Evolutionary conservation across 2,797 vertebrate species (phyloP).

Genomic region (Mormyrus proboscirostris): DNA sequence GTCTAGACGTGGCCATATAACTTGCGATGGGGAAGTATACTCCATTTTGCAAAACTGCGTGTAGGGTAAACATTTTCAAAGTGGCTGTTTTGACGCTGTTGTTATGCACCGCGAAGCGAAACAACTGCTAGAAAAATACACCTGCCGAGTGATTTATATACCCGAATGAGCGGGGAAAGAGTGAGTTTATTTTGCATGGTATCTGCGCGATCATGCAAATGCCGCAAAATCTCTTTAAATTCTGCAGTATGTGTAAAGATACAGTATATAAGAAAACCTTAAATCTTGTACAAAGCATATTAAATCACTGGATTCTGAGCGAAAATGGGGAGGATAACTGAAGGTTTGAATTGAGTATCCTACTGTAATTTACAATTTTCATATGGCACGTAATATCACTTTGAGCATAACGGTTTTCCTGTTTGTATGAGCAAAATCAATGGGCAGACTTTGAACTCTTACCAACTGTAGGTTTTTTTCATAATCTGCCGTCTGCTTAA

Average conservation of each 20-base stretch:
- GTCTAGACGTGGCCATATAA: neutral
- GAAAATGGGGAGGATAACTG: neutral
- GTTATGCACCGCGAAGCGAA: neutral
- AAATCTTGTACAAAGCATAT: neutral
- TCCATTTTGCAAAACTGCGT: neutral
- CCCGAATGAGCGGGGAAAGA: neutral
- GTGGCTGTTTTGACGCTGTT: neutral
- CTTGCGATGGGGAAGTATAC: neutral
- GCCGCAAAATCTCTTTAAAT: neutral
- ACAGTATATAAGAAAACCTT: neutral
- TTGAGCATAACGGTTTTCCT: neutral
- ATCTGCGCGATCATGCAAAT: neutral
- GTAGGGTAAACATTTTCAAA: neutral
- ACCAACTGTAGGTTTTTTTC: neutral
- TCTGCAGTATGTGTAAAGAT: neutral
- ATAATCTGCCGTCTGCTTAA: neutral
- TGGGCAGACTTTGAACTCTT: slow-evolving; percentile 16
- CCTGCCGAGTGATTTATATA: neutral
- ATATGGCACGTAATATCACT: neutral
- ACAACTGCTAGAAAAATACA: neutral
- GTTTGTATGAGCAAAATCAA: neutral
- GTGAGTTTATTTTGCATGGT: neutral
- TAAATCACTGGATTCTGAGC: neutral
- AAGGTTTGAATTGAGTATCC: neutral
- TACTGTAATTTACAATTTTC: neutral